These are phyloP conservation scores for Drosophila setosimentum DNA, from an alignment of 2,888 invertebrate genomes.

Conservation along the genomic window DNA sequence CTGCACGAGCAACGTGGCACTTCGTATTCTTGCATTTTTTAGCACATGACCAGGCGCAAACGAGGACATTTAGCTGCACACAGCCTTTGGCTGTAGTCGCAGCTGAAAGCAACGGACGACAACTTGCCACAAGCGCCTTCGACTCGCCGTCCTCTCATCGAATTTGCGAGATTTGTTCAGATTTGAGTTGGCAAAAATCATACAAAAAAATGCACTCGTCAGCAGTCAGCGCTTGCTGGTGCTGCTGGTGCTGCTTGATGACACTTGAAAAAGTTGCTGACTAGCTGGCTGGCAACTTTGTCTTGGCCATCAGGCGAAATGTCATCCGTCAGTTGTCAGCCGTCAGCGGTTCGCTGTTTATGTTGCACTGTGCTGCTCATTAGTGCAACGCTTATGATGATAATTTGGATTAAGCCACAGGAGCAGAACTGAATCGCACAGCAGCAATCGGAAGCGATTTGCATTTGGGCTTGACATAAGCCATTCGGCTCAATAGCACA, in stretches of 20 bases:
- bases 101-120: conserved; percentile 26
- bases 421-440: not conserved
- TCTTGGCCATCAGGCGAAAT: conserved; percentile 39
- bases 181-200: conserved; percentile 47
- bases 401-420: conserved; percentile 59
- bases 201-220: conserved; percentile 71
- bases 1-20: not conserved
- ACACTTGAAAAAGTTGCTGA: conserved; percentile 45
- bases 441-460: conserved; percentile 27
- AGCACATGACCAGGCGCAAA: conserved; percentile 36
- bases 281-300: conserved; percentile 44
- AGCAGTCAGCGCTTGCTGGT: conserved; percentile 54
- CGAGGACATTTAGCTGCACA: conserved; percentile 62
- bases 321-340: conserved; percentile 39
- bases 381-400: conserved; percentile 71
- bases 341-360: conserved; percentile 50
- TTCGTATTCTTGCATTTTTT: conserved; percentile 5
- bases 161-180: conserved; percentile 34
- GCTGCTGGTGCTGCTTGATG: not conserved
- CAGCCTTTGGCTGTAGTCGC: conserved; percentile 38
- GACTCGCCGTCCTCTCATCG: too few species aligned
- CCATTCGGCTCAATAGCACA: conserved; percentile 2
- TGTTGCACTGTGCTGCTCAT: conserved; percentile 69
- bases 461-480: conserved; percentile 33
- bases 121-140: not conserved